Conservation (phyloP, 2,888 invertebrate genomes). For the Conistra vaccinii region DNA sequence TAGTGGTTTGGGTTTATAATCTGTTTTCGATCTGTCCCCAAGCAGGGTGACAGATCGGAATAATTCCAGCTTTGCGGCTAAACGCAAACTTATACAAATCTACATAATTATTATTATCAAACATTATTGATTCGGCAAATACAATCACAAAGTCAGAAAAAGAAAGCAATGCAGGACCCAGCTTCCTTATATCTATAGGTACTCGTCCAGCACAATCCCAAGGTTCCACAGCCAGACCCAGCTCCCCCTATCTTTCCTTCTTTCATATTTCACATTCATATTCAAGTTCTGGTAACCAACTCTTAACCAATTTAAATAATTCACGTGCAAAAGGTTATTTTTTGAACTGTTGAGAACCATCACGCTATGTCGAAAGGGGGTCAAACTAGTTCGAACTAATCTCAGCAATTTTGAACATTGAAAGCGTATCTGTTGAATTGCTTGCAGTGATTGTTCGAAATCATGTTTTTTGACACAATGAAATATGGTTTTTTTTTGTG, state of each 20-base stretch:
- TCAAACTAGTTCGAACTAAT: slow-evolving; percentile 48
- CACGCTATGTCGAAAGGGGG: slow-evolving; percentile 54
- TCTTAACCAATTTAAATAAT: slow-evolving; percentile 34
- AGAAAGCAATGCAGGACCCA: no score
- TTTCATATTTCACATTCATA: not conserved
- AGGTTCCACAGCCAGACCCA: not conserved
- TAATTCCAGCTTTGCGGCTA: not conserved
- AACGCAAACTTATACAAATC: not conserved
- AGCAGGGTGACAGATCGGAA: no score
- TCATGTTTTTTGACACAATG: not conserved
- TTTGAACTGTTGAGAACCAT: slow-evolving; percentile 36
- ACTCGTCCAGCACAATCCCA: not conserved
- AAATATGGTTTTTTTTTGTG: not conserved
- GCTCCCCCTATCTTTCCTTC: not conserved
- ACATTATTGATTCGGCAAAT: no score
- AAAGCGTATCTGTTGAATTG: slow-evolving; percentile 29
- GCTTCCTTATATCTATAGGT: no score
- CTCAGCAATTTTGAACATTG: slow-evolving; percentile 46
- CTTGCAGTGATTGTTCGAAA: not conserved
- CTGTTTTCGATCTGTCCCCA: no score
- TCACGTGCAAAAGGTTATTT: slow-evolving; percentile 28
- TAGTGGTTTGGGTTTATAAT: no score
- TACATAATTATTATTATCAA: no score
- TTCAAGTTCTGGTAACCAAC: slow-evolving; percentile 1
- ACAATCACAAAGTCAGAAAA: no score